Evolutionary conservation across 2,888 invertebrate genomes (phyloP).

Genomic region (Synanthedon myopaeformis): DNA sequence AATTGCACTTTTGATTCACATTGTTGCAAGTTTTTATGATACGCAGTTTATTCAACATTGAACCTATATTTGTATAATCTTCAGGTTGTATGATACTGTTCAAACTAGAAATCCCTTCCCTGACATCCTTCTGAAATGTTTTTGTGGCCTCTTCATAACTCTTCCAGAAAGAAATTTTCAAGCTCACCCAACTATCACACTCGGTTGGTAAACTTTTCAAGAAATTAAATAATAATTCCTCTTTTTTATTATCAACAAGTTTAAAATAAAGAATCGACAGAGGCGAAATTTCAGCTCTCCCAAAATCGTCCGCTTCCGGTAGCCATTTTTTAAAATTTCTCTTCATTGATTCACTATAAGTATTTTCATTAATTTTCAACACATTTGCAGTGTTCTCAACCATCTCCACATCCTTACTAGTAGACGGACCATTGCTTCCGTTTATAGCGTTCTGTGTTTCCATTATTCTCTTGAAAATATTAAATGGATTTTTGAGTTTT

Average conservation of each 20-base stretch:
- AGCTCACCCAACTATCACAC: slow-evolving; percentile 40
- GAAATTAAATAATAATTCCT: slow-evolving; percentile 36
- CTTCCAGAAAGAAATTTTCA: slow-evolving; percentile 38
- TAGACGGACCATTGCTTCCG: slow-evolving; percentile 1
- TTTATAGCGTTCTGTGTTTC: slow-evolving; percentile 17
- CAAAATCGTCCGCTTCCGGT: slow-evolving; percentile 41
- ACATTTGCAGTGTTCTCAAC: slow-evolving; percentile 1
- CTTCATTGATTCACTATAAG: slow-evolving; percentile 14
- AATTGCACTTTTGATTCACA: slow-evolving; percentile 15
- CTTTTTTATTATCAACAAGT: slow-evolving; percentile 23
- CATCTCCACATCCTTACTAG: slow-evolving; percentile 2
- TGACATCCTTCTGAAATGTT: slow-evolving; percentile 19
- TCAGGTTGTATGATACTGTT: slow-evolving; percentile 32
- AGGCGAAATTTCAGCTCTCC: slow-evolving; percentile 33
- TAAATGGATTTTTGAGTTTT: slow-evolving; percentile 49
- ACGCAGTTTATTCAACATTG: slow-evolving; percentile 39
- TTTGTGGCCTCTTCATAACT: slow-evolving; percentile 31
- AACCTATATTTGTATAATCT: slow-evolving; percentile 33
- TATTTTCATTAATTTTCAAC: slow-evolving; percentile 5
- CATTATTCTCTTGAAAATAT: slow-evolving; percentile 35
- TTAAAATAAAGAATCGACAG: slow-evolving; percentile 14
- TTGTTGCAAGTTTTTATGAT: slow-evolving; percentile 32
- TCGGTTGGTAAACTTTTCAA: slow-evolving; percentile 23
- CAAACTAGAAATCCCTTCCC: slow-evolving; percentile 14
- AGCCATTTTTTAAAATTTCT: slow-evolving; percentile 37